Conservation (phyloP, 2,113 vertebrate genomes). For the Arenaria interpres region DNA sequence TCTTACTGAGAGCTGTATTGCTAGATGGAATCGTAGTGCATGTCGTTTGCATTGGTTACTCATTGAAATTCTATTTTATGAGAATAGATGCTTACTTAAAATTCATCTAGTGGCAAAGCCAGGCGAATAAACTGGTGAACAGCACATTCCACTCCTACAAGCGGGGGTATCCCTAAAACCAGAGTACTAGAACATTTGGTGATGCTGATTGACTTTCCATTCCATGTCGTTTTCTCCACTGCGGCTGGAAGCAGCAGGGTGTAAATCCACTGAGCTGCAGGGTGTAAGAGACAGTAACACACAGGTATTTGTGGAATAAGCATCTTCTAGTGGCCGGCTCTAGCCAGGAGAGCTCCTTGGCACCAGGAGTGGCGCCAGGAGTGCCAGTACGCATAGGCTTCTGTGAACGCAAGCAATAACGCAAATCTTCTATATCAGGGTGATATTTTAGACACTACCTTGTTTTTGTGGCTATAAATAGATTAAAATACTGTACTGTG, state of each 20-base stretch:
- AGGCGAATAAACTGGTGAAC: neutral
- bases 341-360: neutral
- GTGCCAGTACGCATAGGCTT: neutral
- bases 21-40: neutral
- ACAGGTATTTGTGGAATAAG: neutral
- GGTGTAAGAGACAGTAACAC: neutral
- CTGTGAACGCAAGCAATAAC: neutral
- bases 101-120: neutral
- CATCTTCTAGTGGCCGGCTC: neutral
- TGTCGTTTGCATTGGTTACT: neutral
- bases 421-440: neutral
- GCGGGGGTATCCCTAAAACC: neutral
- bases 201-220: neutral
- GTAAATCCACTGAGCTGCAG: neutral
- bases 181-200: neutral
- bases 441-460: neutral
- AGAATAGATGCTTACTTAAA: neutral
- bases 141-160: neutral
- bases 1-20: neutral
- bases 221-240: neutral
- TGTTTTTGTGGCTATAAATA: neutral
- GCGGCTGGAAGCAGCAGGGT: neutral
- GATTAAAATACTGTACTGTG: neutral
- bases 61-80: neutral
- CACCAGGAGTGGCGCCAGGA: rapidly evolving